Percentiles rank a stretch among this genome's conserved stretches.
Evolutionary conservation across 2,888 invertebrate species (phyloP).

Genomic region (Synergus laeviventris): DNA sequence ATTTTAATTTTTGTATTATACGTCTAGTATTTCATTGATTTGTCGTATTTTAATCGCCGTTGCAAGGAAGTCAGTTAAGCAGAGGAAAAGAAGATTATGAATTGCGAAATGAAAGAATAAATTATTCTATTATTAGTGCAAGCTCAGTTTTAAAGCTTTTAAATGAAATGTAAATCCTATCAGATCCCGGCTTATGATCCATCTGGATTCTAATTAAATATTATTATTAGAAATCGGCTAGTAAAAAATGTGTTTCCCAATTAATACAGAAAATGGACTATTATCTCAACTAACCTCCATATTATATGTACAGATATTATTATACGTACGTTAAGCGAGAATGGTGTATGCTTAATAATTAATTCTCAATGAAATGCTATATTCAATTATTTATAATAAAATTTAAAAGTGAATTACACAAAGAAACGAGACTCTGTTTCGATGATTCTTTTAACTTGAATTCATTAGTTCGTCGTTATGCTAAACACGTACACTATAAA

Average conservation of each 20-base stretch:
- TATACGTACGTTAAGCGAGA: background rate
- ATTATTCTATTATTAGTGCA: background rate
- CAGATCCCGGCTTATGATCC: background rate
- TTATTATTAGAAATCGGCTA: background rate
- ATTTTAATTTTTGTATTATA: constrained; percentile 23
- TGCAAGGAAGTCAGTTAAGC: background rate
- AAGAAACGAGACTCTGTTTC: background rate
- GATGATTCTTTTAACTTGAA: background rate
- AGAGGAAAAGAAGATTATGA: background rate
- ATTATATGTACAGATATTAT: background rate
- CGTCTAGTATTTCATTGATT: constrained; percentile 2
- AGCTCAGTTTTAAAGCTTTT: background rate
- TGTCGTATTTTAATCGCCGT: constrained; percentile 7
- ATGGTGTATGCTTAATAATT: background rate
- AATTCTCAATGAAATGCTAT: background rate
- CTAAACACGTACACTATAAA: background rate
- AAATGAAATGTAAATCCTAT: background rate
- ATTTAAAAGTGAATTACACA: background rate
- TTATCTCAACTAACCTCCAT: background rate
- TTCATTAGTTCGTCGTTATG: background rate
- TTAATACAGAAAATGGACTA: background rate
- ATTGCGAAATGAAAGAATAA: background rate
- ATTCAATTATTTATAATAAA: background rate
- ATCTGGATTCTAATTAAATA: background rate
- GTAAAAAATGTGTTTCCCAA: background rate